Conservation (phyloP, 2,797 vertebrate genomes). For the Babyrousa celebensis region DNA sequence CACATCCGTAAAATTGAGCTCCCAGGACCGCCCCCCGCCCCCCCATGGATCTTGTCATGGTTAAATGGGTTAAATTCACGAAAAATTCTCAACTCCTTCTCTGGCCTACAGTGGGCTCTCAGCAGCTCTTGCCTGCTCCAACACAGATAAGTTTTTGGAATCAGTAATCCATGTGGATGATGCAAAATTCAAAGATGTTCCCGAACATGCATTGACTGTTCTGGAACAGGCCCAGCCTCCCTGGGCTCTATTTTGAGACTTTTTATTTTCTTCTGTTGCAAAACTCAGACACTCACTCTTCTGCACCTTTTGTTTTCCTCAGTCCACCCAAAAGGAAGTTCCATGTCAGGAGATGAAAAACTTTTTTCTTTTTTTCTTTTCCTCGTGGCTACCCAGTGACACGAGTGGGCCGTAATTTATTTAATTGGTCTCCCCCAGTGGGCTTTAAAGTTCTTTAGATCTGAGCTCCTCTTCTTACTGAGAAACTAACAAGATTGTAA, state of each 20-base stretch:
- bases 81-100: background rate
- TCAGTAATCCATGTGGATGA: background rate
- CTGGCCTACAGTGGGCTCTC: background rate
- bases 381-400: background rate
- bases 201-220: background rate
- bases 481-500: background rate
- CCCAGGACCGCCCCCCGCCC: background rate
- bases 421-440: background rate
- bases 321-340: conserved; percentile 7
- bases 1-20: background rate
- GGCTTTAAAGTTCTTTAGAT: conserved; percentile 5
- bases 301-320: background rate
- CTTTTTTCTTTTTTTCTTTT: background rate
- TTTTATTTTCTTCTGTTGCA: conserved; percentile 37
- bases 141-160: background rate
- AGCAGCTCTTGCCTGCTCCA: background rate
- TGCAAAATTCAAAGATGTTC: background rate
- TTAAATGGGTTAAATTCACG: background rate
- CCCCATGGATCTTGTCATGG: background rate
- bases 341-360: background rate
- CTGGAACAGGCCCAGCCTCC: background rate
- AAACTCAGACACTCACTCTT: background rate
- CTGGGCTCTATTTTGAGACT: background rate
- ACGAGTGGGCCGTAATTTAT: background rate
- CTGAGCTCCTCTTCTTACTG: background rate